Percentiles rank a stretch among this genome's conserved stretches.
These are phyloP conservation scores for Mylabris phalerata DNA, from an alignment of 1,140 invertebrate species.

Conservation along the genomic window DNA sequence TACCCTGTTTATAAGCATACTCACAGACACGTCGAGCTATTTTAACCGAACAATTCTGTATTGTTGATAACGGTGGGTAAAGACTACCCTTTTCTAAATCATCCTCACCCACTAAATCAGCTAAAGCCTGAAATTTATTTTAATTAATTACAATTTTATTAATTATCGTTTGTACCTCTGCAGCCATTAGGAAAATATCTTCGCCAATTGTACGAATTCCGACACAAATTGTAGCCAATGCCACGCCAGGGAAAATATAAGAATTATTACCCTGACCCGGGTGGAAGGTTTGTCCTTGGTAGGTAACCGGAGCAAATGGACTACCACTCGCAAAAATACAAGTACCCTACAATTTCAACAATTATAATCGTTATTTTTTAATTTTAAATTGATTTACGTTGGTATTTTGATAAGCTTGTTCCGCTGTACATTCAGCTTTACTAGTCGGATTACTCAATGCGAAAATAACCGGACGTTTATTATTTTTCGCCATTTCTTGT, in stretches of 20 bases:
- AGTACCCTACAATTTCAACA: conserved; percentile 53
- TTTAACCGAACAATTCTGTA: conserved; percentile 79
- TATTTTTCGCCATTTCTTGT: conserved; percentile 69
- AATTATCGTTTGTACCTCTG: conserved; percentile 51
- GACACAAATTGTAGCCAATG: conserved; percentile 74
- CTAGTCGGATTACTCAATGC: conserved; percentile 94
- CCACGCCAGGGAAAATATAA: conserved; percentile 94
- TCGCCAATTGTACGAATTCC: conserved; percentile 82
- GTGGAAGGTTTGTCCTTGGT: conserved; percentile 67
- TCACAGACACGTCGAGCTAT: conserved; percentile 82
- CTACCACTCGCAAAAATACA: conserved; percentile 90
- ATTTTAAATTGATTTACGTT: conserved; percentile 50
- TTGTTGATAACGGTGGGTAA: conserved; percentile 87
- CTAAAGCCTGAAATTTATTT: conserved; percentile 55
- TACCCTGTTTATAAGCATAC: conserved; percentile 82
- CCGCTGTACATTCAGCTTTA: conserved; percentile 97
- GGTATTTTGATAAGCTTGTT: conserved; percentile 80
- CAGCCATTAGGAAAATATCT: conserved; percentile 82
- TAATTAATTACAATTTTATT: not conserved
- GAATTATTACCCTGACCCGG: conserved; percentile 96
- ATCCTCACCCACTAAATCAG: conserved; percentile 73
- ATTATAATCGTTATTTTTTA: conserved; percentile 1
- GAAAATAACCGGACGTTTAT: conserved; percentile 81
- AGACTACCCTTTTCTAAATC: conserved; percentile 84
- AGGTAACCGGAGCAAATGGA: conserved; percentile 77